phyloP scores from a whole-genome alignment of 2,113 vertebrate species.

The Hypanus sabinus region DNA sequence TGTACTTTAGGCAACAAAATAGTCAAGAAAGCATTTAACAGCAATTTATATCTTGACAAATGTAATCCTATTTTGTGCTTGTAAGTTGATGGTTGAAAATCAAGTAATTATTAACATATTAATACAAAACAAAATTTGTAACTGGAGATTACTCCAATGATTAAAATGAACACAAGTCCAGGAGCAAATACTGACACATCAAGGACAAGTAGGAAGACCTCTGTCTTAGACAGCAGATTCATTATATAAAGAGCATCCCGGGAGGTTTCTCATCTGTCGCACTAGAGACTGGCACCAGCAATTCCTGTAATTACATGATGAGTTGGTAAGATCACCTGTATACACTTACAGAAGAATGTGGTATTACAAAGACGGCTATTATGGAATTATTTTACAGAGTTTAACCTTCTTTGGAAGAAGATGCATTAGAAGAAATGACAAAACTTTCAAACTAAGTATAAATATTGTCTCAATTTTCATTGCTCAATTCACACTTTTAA shows the following conservation, averaged over 20 bases:
- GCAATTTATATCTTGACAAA: neutral
- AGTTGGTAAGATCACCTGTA: neutral
- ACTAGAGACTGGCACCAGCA: neutral
- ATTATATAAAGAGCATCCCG: neutral
- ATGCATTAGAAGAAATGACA: neutral
- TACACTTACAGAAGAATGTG: neutral
- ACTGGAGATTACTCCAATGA: neutral
- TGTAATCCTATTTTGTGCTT: too few species aligned
- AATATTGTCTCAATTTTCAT: neutral
- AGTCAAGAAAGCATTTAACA: neutral
- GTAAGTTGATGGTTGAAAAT: neutral
- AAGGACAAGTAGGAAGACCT: neutral
- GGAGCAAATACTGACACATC: neutral
- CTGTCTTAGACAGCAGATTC: constrained; percentile 1
- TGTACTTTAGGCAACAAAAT: neutral
- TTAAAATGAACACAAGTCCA: neutral
- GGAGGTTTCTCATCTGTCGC: neutral
- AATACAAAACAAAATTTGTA: neutral
- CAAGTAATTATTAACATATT: neutral
- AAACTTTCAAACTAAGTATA: neutral
- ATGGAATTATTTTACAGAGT: neutral
- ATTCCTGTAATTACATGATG: constrained; percentile 17
- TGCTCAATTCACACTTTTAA: neutral
- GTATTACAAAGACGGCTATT: neutral
- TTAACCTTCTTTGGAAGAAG: neutral